Conservation (phyloP, 2,113 vertebrate genomes). For the Corvus moneduloides region DNA sequence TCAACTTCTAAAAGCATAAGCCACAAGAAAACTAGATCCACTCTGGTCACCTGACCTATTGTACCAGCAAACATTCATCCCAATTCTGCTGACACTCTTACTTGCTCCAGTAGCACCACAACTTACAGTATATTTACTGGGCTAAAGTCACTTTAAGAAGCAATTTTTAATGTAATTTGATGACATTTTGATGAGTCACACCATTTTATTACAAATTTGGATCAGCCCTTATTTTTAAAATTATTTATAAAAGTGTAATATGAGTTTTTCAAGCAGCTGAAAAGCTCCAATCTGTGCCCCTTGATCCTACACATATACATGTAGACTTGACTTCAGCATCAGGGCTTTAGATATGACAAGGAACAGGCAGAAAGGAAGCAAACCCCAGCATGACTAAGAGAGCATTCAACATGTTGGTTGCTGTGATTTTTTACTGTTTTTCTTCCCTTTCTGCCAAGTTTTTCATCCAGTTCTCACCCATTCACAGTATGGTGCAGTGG, state of each 20-base stretch:
- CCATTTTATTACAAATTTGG: neutral
- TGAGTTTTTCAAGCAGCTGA: neutral
- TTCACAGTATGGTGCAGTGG: neutral
- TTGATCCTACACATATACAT: neutral
- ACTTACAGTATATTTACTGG: neutral
- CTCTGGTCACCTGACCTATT: neutral
- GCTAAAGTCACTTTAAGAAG: neutral
- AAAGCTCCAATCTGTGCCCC: neutral
- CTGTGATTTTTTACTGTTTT: neutral
- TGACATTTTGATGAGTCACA: conserved; percentile 33
- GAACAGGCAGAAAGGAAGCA: neutral
- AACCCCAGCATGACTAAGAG: neutral
- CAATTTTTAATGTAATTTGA: neutral
- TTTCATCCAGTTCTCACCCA: neutral
- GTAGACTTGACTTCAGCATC: neutral
- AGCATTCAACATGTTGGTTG: neutral
- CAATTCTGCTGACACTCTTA: neutral
- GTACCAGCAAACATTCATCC: neutral
- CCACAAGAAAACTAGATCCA: neutral
- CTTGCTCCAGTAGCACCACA: neutral
- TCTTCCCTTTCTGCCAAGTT: neutral
- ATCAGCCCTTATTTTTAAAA: neutral
- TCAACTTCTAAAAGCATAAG: neutral
- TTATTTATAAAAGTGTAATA: neutral
- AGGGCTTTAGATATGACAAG: neutral